Evolutionary conservation across 2,797 vertebrate species (phyloP), one percentile per base, ranked within the genome.

Genomic region (Chlorospingus semifuscus): DNA sequence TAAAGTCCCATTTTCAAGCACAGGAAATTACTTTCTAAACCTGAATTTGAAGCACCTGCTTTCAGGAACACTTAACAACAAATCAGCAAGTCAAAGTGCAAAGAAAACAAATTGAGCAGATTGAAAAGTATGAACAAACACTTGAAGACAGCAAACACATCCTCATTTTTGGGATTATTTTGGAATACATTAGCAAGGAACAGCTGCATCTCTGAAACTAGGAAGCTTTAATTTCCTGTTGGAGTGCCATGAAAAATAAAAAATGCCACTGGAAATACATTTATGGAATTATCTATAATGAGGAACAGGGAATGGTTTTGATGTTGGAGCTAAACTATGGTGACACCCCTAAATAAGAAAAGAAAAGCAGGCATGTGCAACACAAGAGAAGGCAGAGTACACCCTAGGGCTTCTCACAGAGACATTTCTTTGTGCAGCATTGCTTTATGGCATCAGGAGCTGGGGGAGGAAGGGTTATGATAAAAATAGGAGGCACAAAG

Each of bases 151-250:
- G 69, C 46, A 89, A 80, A 56, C 46, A 27, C 27, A 77, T 50
- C 36, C 47, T 83, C 10, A 29, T 30, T 94, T 93, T 78, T 70
- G n/a, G 75, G 22, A 83, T 89, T 86, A 78, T 78, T 89, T 65
- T 55, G 42, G 65, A 63, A 83, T 61, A 49, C 18, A 36, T 65
- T 50, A 72, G 50, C 37, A 71, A 70, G 37, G 56, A 90, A 77
- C 36, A 78, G 65, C 72, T 89, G 53, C 2, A 12, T 57, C 52
- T 87, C 56, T 74, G 39, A 83, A 69, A 70, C 21, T 12, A 49
- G 37, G 55, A 90, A 88, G 36, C n/a, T 66, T 92, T 74, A 42
- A 57, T 50, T 84, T 93, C 56, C 88, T 57, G 14, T 44, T 71
- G 32, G 44, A 93, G 19, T 10, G 3, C 17, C 55, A 30, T 1